Base-by-base conservation (phyloP, 2,888 invertebrate genomes). In the Rhimphoctona megacephalus region DNA sequence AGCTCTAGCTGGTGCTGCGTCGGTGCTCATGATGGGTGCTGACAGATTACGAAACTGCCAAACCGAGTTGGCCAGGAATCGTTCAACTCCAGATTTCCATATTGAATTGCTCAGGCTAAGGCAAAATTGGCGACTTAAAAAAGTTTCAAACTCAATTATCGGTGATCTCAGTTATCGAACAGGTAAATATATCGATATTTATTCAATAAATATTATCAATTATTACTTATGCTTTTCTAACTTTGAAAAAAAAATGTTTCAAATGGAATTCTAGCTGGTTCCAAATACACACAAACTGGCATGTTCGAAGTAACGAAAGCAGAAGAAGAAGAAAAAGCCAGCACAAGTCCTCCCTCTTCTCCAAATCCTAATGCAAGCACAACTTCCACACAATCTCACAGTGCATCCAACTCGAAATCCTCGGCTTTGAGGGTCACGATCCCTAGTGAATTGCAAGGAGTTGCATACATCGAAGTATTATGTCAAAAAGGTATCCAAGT, bases 231-330 rank as follows among this genome's bases (percentile, higher is more conserved):
- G 1, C 6, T 57, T 25, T 57, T 49, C 1, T n/a, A 49, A 66
- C 73, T 54, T 66, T 57, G 39, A 14, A 22, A 46, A 36, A 39
- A 8, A 49, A 72, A 22, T 36, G 5, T 52, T 30, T 46, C 4
- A 19, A 8, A 22, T 2, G 11, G 39, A 46, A 30, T 88, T 89
- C 0, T 79, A 92, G 99, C 99, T 87, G 99, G 99, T 1, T 99
- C 99, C 0, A 98, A 98, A 93, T 99, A 98, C 93, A 97, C 97
- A 86, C 98, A 99, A 95, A 97, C 98, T 85, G 99, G 99, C 4
- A 97, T 98, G 91, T 99, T 99, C 95, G 99, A 99, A 95, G 99
- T 99, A 1, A 97, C 97, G 0, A 99, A 99, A 95, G 98, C 98
- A 0, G 98, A 98, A 85, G 97, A 97, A 83, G 97, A 97, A 72